Evolutionary conservation across 2,888 invertebrate genomes (phyloP).

Genomic region (Drosophila fulvimacula): DNA sequence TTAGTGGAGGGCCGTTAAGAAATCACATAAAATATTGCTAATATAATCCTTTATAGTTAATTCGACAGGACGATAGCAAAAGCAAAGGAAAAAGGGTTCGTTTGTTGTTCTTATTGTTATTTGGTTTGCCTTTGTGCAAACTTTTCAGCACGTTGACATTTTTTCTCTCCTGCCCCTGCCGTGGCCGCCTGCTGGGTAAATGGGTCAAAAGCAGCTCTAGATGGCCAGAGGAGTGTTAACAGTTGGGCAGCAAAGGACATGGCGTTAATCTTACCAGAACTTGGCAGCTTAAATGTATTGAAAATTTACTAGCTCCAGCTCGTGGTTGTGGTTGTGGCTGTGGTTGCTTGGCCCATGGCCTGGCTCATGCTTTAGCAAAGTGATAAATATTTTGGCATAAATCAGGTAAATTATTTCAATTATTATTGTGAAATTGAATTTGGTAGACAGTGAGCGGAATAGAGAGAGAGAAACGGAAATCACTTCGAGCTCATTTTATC

Average conservation of each 20-base stretch:
- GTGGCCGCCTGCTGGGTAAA: conserved; percentile 15
- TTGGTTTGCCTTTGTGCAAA: conserved; percentile 38
- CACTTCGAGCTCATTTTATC: too few species aligned
- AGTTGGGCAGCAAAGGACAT: conserved; percentile 34
- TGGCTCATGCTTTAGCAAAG: conserved; percentile 3
- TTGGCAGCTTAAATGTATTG: conserved; percentile 30
- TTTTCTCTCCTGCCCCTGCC: conserved; percentile 14
- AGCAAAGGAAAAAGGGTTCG: conserved; percentile 43
- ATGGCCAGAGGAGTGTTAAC: conserved; percentile 34
- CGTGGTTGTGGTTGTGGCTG: conserved; percentile 14
- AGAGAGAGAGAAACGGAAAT: neutral
- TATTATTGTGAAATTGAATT: conserved; percentile 2
- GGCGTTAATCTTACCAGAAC: conserved; percentile 30
- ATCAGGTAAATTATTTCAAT: conserved; percentile 21
- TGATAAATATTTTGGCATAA: conserved; percentile 16
- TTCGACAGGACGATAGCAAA: conserved; percentile 49
- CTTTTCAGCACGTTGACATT: conserved; percentile 56
- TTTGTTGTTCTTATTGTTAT: conserved; percentile 35
- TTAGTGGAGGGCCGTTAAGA: conserved; percentile 51
- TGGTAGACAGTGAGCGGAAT: too few species aligned
- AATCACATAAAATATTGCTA: conserved; percentile 74
- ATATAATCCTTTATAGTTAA: conserved; percentile 70
- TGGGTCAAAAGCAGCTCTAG: conserved; percentile 26
- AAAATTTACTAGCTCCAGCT: conserved; percentile 17
- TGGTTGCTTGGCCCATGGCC: neutral